Evolutionary conservation across 2,797 vertebrate genomes (phyloP).

Genomic region (Simalia tracyae): DNA sequence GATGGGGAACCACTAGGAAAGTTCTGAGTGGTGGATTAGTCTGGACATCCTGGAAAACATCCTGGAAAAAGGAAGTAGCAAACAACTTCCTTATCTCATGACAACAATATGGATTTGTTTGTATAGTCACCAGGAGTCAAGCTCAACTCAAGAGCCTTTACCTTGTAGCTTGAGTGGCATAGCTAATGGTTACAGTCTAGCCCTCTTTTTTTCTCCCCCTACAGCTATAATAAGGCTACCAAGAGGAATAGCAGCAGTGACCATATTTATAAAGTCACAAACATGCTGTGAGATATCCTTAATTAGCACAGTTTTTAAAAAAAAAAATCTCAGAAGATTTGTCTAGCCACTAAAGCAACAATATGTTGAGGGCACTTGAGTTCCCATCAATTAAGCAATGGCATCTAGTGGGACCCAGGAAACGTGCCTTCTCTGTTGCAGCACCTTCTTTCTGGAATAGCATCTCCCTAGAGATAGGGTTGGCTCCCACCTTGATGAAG

Average conservation of each 20-base stretch:
- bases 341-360: background rate
- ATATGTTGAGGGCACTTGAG: background rate
- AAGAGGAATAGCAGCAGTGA: background rate
- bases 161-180: background rate
- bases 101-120: background rate
- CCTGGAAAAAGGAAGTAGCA: background rate
- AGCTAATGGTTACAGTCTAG: background rate
- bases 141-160: background rate
- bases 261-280: background rate
- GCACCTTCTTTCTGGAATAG: background rate
- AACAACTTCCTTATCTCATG: background rate
- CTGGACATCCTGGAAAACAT: background rate
- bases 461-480: background rate
- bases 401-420: background rate
- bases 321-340: background rate
- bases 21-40: background rate
- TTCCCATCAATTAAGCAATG: background rate
- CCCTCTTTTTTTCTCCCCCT: background rate
- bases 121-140: background rate
- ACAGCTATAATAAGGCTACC: background rate
- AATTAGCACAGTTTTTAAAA: background rate
- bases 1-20: background rate
- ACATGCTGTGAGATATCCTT: background rate
- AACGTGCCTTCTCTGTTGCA: background rate
- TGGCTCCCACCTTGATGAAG: background rate